phyloP scores from a whole-genome alignment of 1,140 invertebrate genomes.

The Habropoda laboriosa region DNA sequence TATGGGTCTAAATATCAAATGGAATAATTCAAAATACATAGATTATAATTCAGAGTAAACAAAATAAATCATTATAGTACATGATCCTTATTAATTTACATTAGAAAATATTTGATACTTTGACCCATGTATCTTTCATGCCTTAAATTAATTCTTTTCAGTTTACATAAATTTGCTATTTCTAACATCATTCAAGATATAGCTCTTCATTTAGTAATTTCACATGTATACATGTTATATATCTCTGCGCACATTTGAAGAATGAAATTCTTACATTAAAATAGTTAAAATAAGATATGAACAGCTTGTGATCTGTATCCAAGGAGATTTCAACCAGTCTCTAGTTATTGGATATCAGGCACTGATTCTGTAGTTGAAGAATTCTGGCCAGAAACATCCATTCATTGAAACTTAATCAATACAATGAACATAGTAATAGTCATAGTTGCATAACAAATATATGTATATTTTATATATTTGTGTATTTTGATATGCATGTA shows the following conservation, averaged over 20 bases:
- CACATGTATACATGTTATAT: slow-evolving; percentile 14
- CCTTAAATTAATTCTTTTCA: slow-evolving; percentile 4
- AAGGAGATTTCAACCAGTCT: slow-evolving; percentile 20
- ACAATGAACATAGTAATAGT: slow-evolving; percentile 23
- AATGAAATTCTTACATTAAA: slow-evolving; percentile 10
- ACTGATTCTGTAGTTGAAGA: not conserved
- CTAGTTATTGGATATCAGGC: slow-evolving; percentile 17
- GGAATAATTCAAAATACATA: not conserved
- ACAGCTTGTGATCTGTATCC: not conserved
- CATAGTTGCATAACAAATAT: slow-evolving; percentile 27
- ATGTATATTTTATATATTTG: slow-evolving; percentile 29
- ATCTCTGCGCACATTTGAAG: not conserved
- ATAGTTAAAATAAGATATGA: not conserved
- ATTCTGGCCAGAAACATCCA: not conserved
- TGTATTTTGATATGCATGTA: slow-evolving; percentile 46
- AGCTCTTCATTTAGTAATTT: slow-evolving; percentile 3
- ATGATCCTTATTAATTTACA: not conserved
- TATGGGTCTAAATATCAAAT: slow-evolving; percentile 9
- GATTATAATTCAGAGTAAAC: not conserved
- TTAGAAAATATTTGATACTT: not conserved
- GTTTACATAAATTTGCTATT: slow-evolving; percentile 11
- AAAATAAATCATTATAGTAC: slow-evolving; percentile 1
- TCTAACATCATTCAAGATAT: slow-evolving; percentile 20
- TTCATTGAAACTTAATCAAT: slow-evolving; percentile 13
- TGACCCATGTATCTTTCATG: not conserved